These are phyloP conservation scores for Gambusia affinis DNA, from an alignment of 2,113 vertebrate species.

Conservation along the genomic window DNA sequence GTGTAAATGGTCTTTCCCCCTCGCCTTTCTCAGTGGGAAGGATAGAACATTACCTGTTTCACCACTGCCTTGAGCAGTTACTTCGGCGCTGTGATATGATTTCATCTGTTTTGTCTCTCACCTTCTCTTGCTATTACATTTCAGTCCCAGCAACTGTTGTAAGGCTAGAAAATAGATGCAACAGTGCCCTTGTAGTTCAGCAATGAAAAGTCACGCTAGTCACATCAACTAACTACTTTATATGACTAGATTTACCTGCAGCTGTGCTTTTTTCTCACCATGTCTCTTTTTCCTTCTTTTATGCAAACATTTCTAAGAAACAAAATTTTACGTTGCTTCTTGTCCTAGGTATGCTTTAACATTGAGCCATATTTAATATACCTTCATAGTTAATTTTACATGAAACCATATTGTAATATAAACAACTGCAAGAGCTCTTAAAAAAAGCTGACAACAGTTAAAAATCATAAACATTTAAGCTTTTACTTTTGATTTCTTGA, in stretches of 20 bases:
- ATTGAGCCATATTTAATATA: no score
- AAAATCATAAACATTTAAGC: no score
- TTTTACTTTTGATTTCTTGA: no score
- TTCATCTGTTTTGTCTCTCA: slow-evolving; percentile 26
- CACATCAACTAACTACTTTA: background rate
- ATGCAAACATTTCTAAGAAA: background rate
- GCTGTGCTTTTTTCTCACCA: background rate
- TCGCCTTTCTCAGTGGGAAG: slow-evolving; percentile 40
- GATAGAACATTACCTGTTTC: slow-evolving; percentile 49
- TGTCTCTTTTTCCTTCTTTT: background rate
- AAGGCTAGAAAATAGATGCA: slow-evolving; percentile 1
- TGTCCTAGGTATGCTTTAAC: no score
- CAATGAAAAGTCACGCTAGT: background rate
- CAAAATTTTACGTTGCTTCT: no score
- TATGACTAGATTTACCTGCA: background rate
- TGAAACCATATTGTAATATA: no score
- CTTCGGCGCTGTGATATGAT: slow-evolving; percentile 23
- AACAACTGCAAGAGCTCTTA: no score
- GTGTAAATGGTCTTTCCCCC: slow-evolving; percentile 29
- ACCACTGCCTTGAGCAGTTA: slow-evolving; percentile 1
- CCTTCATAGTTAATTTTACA: no score
- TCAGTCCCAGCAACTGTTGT: slow-evolving; percentile 5
- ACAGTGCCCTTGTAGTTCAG: background rate
- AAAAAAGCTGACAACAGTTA: no score
- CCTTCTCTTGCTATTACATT: slow-evolving; percentile 25